Conservation (phyloP, 2,888 invertebrate species). For the Rhagium mordax region DNA sequence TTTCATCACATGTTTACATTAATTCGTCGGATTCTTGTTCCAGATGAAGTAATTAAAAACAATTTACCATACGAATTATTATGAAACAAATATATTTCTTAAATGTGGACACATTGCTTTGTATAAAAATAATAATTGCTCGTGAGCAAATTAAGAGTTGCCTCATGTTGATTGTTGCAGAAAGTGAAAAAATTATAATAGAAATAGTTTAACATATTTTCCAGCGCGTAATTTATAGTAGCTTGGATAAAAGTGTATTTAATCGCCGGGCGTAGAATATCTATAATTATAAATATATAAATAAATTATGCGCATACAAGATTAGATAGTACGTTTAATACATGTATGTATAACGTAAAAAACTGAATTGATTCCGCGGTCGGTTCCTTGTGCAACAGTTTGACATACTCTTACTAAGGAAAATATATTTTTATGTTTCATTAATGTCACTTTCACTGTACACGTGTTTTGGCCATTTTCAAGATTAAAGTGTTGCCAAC, state of each 20-base stretch:
- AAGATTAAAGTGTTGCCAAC: too few relatives aligned
- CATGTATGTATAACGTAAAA: background rate
- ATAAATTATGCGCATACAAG: too few relatives aligned
- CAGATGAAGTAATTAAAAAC: conserved; percentile 27
- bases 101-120: conserved; percentile 14
- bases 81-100: conserved; percentile 15
- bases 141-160: background rate
- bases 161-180: conserved; percentile 11
- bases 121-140: background rate
- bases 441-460: too few relatives aligned
- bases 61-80: conserved; percentile 17
- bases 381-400: background rate
- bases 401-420: too few relatives aligned
- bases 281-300: too few relatives aligned
- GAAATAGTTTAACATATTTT: background rate
- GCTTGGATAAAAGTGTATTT: background rate
- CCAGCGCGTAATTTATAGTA: background rate
- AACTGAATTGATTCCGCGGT: background rate
- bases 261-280: background rate
- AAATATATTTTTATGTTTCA: too few relatives aligned
- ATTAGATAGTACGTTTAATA: background rate
- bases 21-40: background rate
- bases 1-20: conserved; percentile 39
- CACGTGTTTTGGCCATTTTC: too few relatives aligned
- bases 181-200: background rate